These are phyloP conservation scores for Prochilodus magdalenae DNA, from an alignment of 2,113 vertebrate genomes.

Conservation along the genomic window DNA sequence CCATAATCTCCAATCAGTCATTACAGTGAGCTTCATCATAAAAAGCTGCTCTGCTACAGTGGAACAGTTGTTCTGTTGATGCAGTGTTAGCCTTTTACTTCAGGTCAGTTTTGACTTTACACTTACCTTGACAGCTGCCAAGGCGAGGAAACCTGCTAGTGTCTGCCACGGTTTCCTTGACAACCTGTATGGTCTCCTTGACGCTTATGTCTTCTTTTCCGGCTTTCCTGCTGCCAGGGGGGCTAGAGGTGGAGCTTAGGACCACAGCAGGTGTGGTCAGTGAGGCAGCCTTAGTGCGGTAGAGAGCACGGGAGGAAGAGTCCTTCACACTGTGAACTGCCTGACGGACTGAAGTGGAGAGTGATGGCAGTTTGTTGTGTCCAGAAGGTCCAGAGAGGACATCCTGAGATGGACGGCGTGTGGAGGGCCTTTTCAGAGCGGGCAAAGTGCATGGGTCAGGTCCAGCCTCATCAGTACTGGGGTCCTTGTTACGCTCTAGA, in stretches of 20 bases:
- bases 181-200: no score
- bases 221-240: no score
- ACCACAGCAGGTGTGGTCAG: no score
- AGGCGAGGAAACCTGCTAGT: neutral
- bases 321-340: no score
- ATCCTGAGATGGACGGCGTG: neutral
- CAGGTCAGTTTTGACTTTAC: conserved; percentile 1
- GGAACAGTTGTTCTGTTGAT: neutral
- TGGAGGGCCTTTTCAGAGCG: neutral
- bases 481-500: neutral
- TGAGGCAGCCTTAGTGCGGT: no score
- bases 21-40: neutral
- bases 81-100: neutral
- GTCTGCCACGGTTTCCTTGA: no score
- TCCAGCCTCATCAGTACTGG: neutral
- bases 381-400: neutral
- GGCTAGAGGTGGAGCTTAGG: no score
- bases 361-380: no score
- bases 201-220: no score
- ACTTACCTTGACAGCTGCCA: conserved; percentile 26
- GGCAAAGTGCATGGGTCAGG: neutral
- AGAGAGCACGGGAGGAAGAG: no score
- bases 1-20: neutral
- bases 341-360: no score
- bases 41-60: no score